These are phyloP conservation scores for Epirrita christyi DNA, from an alignment of 2,888 invertebrate species.

Conservation along the genomic window DNA sequence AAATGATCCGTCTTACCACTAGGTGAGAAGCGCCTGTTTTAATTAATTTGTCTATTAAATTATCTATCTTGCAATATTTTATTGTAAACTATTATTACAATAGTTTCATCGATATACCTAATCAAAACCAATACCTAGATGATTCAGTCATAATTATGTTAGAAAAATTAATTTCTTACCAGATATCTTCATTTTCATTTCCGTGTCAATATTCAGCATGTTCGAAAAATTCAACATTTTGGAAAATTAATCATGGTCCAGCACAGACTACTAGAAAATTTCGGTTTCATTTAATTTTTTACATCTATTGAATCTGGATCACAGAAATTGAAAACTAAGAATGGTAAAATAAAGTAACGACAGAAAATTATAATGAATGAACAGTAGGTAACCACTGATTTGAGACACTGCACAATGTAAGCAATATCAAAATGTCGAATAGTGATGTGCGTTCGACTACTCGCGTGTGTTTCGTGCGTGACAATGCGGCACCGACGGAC, in stretches of 20 bases:
- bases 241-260: slow-evolving; percentile 25
- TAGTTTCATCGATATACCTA: too few species aligned
- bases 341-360: background rate
- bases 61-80: too few species aligned
- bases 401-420: slow-evolving; percentile 13
- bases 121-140: too few species aligned
- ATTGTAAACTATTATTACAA: too few species aligned
- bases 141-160: too few species aligned
- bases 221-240: slow-evolving; percentile 37
- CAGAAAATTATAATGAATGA: background rate
- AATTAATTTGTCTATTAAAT: too few species aligned
- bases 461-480: slow-evolving; percentile 53
- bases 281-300: slow-evolving; percentile 1
- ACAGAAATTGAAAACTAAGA: slow-evolving; percentile 2
- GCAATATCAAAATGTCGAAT: background rate
- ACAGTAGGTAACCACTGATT: slow-evolving; percentile 23
- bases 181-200: slow-evolving; percentile 77
- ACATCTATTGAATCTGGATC: slow-evolving; percentile 10
- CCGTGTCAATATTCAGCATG: slow-evolving; percentile 62
- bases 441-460: slow-evolving; percentile 36
- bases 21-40: too few species aligned
- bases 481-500: slow-evolving; percentile 50
- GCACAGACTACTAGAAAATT: slow-evolving; percentile 6
- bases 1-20: too few species aligned
- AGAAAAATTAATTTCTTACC: slow-evolving; percentile 54